Evolutionary conservation across 2,797 vertebrate species (phyloP).

Genomic region (Tadarida brasiliensis): DNA sequence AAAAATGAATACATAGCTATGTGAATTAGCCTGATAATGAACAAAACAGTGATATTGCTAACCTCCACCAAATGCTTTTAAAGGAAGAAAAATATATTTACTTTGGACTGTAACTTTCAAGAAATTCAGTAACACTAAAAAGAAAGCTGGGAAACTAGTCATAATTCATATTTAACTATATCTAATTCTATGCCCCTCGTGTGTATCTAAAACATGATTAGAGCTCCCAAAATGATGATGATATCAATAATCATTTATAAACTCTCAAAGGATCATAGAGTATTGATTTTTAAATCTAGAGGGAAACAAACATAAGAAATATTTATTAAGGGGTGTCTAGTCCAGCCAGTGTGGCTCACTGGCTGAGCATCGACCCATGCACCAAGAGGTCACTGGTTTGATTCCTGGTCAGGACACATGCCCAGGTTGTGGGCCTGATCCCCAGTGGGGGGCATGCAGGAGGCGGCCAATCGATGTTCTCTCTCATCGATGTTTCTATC

Average conservation of each 20-base stretch:
- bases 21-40: neutral
- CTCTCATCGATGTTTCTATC: too few species aligned
- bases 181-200: neutral
- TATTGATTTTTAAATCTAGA: neutral
- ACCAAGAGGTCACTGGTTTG: too few species aligned
- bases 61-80: conserved; percentile 6
- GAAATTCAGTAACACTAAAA: conserved; percentile 11
- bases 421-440: too few species aligned
- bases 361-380: too few species aligned
- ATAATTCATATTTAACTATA: neutral
- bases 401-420: too few species aligned
- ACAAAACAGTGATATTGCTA: neutral
- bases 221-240: neutral
- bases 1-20: neutral
- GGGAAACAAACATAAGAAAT: neutral
- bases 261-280: neutral
- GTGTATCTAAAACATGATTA: neutral
- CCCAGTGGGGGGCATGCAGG: too few species aligned
- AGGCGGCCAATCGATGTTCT: too few species aligned
- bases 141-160: neutral
- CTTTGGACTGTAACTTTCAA: neutral
- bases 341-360: too few species aligned
- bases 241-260: conserved; percentile 10
- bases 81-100: neutral
- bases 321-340: neutral